Percentiles rank a stretch among this genome's conserved stretches.
phyloP scores from a whole-genome alignment of 2,797 vertebrate genomes.

The Micropoecilia bifurca region DNA sequence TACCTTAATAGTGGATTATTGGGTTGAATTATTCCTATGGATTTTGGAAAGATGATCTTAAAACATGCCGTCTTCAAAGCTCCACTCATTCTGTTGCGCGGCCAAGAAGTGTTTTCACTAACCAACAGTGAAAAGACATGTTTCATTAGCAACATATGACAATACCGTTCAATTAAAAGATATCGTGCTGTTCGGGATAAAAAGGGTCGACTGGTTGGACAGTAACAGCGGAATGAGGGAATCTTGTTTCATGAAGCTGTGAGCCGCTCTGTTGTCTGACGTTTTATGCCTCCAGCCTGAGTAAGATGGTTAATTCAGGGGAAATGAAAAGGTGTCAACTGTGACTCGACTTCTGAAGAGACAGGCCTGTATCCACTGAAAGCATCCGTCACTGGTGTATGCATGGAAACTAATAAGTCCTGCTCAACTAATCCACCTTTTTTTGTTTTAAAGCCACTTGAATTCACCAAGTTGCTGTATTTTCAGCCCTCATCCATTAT shows the following conservation, averaged over 20 bases:
- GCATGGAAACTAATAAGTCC: conserved; percentile 35
- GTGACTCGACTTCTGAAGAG: conserved; percentile 57
- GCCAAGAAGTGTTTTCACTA: not conserved
- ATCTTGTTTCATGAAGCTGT: not conserved
- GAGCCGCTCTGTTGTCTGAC: conserved; percentile 50
- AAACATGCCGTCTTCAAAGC: not conserved
- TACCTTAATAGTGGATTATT: not conserved
- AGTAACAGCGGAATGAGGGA: conserved; percentile 1
- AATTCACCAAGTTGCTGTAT: not conserved
- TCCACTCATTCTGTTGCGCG: not conserved
- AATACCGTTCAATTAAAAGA: not conserved
- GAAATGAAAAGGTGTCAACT: conserved; percentile 42
- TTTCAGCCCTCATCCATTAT: conserved; percentile 9
- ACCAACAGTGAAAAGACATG: not conserved
- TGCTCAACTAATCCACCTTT: conserved; percentile 2
- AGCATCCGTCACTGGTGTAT: conserved; percentile 25
- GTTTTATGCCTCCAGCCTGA: conserved; percentile 65
- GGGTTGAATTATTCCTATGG: not conserved
- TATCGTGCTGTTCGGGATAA: not conserved
- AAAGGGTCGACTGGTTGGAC: not conserved
- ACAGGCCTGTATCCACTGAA: conserved; percentile 70
- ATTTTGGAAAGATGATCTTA: not conserved
- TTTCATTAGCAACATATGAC: not conserved
- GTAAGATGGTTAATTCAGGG: conserved; percentile 43
- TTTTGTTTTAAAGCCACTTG: not conserved